These are phyloP conservation scores for Lobophora halterata DNA, from an alignment of 2,888 invertebrate species.

Conservation along the genomic window DNA sequence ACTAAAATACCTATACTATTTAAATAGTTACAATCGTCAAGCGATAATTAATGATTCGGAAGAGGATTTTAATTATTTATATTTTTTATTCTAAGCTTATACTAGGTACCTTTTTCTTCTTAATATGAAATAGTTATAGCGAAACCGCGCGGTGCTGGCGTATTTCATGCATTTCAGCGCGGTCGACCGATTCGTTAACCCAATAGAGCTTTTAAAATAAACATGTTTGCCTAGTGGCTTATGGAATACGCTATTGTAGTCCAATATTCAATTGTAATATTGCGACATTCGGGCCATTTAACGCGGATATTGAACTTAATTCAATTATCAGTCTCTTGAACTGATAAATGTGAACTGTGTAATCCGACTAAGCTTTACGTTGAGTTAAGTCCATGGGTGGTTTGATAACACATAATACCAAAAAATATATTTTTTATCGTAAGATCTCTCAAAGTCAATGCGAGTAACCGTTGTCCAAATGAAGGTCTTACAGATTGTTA, in stretches of 20 bases:
- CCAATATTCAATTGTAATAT: conserved; percentile 26
- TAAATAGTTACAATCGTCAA: too few relatives aligned
- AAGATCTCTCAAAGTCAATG: too few relatives aligned
- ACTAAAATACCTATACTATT: too few relatives aligned
- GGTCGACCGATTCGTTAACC: conserved; percentile 61
- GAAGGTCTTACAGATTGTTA: too few relatives aligned
- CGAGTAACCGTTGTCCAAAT: too few relatives aligned
- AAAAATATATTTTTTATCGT: too few relatives aligned
- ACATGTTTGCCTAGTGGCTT: conserved; percentile 49
- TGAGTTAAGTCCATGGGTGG: too few relatives aligned
- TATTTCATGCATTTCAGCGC: conserved; percentile 57
- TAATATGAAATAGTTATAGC: conserved; percentile 1
- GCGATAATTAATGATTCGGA: too few relatives aligned
- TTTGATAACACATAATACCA: too few relatives aligned
- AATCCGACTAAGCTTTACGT: too few relatives aligned
- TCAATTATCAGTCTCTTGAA: conserved; percentile 11
- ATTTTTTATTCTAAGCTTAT: conserved; percentile 3
- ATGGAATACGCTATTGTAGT: conserved; percentile 46
- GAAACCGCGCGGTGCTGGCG: conserved; percentile 24
- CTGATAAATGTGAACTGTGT: too few relatives aligned
- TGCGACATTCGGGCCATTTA: conserved; percentile 9
- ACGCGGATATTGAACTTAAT: conserved; percentile 8
- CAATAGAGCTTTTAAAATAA: conserved; percentile 61
- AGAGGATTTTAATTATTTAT: too few relatives aligned
- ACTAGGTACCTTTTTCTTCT: neutral